Evolutionary conservation across 2,797 vertebrate species (phyloP).

Genomic region (Malurus leucopterus): DNA sequence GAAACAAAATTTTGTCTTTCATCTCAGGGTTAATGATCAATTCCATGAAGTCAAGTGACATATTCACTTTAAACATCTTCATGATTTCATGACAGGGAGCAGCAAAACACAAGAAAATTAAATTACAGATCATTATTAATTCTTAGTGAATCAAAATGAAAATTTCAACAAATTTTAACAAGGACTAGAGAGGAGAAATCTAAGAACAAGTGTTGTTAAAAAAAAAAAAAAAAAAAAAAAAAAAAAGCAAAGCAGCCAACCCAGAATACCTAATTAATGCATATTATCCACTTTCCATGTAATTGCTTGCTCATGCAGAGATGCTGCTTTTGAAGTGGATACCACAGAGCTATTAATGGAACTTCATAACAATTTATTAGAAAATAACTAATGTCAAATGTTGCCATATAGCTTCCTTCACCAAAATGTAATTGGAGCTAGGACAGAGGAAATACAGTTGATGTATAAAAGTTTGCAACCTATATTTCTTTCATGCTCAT

Average conservation of each 20-base stretch:
- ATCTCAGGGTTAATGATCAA: not conserved
- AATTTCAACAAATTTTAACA: slow-evolving; percentile 65
- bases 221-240: not conserved
- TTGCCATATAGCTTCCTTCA: not conserved
- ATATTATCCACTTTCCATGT: slow-evolving; percentile 16
- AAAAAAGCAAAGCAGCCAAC: not conserved
- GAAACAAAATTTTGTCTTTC: not conserved
- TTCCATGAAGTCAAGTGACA: not conserved
- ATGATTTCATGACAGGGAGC: slow-evolving; percentile 32
- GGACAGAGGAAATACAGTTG: not conserved
- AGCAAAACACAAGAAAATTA: slow-evolving; percentile 43
- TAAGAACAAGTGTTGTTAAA: slow-evolving; percentile 53
- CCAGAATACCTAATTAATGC: slow-evolving; percentile 5
- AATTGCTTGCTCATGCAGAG: not conserved
- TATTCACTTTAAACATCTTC: not conserved
- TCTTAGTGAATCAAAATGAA: slow-evolving; percentile 59
- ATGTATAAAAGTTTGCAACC: not conserved
- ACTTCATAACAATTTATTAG: not conserved
- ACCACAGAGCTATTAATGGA: not conserved
- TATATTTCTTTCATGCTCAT: not conserved
- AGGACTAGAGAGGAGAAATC: slow-evolving; percentile 41
- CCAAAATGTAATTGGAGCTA: not conserved
- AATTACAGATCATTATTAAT: slow-evolving; percentile 54
- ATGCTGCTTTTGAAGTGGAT: not conserved
- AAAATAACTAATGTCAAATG: not conserved